A percentile compares a stretch with the other conserved stretches of the same genome.
Evolutionary conservation across 2,113 vertebrate species (phyloP).

Genomic region (Acanthisitta chloris): DNA sequence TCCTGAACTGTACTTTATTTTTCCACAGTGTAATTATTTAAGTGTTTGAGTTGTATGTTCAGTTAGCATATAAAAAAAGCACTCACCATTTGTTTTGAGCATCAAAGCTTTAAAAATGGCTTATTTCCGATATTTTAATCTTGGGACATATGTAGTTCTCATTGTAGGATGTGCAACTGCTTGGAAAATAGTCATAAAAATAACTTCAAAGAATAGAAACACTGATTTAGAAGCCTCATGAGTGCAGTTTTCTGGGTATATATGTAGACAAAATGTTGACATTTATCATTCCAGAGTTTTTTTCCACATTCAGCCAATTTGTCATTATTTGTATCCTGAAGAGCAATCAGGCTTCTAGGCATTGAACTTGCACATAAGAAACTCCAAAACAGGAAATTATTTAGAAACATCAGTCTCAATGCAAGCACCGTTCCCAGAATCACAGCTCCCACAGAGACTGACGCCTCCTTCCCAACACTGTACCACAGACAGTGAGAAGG

Average conservation of each 20-base stretch:
- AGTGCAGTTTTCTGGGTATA: slow-evolving; percentile 4
- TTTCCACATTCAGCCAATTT: background rate
- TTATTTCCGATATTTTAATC: slow-evolving; percentile 52
- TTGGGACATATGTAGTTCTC: slow-evolving; percentile 25
- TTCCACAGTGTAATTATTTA: background rate
- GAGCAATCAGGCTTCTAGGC: background rate
- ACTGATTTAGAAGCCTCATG: background rate
- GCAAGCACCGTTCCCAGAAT: background rate
- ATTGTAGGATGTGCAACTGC: background rate
- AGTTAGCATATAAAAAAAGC: background rate
- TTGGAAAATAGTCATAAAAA: slow-evolving; percentile 37
- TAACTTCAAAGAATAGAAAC: slow-evolving; percentile 18
- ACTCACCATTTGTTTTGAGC: background rate
- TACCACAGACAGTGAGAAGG: background rate
- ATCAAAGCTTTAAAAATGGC: background rate
- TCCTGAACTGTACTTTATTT: background rate
- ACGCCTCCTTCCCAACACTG: background rate
- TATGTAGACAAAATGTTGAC: background rate
- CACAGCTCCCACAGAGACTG: background rate
- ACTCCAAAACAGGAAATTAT: background rate
- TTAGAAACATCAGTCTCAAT: background rate
- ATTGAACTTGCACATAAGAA: background rate
- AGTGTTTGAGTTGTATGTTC: background rate
- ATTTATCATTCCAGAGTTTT: background rate
- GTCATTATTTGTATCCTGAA: background rate